A percentile compares a stretch with the other conserved stretches of the same genome.
Conservation (phyloP, 2,888 invertebrate genomes). For the Lasius fuliginosus region DNA sequence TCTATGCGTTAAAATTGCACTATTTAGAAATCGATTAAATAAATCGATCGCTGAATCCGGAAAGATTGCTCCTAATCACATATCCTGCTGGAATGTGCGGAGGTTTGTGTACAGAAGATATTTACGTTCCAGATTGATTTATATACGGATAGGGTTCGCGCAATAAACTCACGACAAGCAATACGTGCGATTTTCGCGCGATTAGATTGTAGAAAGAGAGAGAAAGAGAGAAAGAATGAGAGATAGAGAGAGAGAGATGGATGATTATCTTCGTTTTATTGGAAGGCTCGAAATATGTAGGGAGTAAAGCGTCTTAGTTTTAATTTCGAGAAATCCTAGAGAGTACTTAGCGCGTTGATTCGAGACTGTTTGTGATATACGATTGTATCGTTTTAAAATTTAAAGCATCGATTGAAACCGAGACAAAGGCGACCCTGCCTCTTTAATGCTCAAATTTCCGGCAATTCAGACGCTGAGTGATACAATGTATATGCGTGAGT, state of each 20-base stretch:
- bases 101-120: slow-evolving; percentile 39
- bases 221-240: background rate
- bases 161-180: slow-evolving; percentile 53
- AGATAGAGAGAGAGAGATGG: background rate
- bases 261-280: slow-evolving; percentile 29
- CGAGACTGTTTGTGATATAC: slow-evolving; percentile 42
- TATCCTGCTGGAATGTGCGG: slow-evolving; percentile 43
- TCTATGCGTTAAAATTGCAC: slow-evolving; percentile 28
- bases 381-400: slow-evolving; percentile 40
- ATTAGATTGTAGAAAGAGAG: slow-evolving; percentile 40
- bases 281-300: background rate
- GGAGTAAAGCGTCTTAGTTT: slow-evolving; percentile 13
- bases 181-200: slow-evolving; percentile 43
- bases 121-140: slow-evolving; percentile 44
- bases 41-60: background rate
- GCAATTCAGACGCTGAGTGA: slow-evolving; percentile 25
- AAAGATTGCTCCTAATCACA: slow-evolving; percentile 33
- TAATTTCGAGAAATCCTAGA: slow-evolving; percentile 23
- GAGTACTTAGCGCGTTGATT: slow-evolving; percentile 48
- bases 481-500: slow-evolving; percentile 10
- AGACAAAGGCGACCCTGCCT: background rate
- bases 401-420: slow-evolving; percentile 2
- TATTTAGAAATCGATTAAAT: slow-evolving; percentile 26
- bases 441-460: slow-evolving; percentile 42
- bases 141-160: slow-evolving; percentile 15